Conservation (phyloP, 2,797 vertebrate species). For the Clarias pachynema region DNA sequence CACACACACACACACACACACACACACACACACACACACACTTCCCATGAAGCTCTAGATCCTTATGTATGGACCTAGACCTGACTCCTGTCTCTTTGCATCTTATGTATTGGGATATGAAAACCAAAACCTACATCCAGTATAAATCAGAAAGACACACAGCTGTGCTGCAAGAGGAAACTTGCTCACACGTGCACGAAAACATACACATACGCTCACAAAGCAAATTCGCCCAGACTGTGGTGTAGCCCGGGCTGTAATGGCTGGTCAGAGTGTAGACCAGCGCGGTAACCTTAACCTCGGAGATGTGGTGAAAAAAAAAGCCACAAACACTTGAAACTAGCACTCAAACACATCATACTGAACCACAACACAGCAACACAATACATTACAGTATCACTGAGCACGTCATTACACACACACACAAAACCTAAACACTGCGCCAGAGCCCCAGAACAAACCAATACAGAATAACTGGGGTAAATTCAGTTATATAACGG, state of each 20-base stretch:
- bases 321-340: conserved; percentile 68
- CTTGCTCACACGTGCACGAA: conserved; percentile 29
- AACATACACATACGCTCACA: conserved; percentile 49
- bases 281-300: conserved; percentile 71
- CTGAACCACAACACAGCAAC: conserved; percentile 33
- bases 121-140: neutral
- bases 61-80: neutral
- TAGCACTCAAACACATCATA: conserved; percentile 28
- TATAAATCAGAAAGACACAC: conserved; percentile 11
- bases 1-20: conserved; percentile 20
- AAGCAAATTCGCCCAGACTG: conserved; percentile 62
- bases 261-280: conserved; percentile 60
- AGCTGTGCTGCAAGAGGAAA: conserved; percentile 16
- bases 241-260: conserved; percentile 66
- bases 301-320: conserved; percentile 64
- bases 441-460: neutral
- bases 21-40: conserved; percentile 30
- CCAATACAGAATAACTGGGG: neutral
- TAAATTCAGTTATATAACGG: neutral
- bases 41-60: conserved; percentile 43
- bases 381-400: conserved; percentile 1
- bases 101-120: neutral
- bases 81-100: neutral
- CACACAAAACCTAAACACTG: neutral
- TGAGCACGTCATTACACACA: neutral